These are phyloP conservation scores for Halichoeres trimaculatus DNA, from an alignment of 2,113 vertebrate species.

Conservation along the genomic window DNA sequence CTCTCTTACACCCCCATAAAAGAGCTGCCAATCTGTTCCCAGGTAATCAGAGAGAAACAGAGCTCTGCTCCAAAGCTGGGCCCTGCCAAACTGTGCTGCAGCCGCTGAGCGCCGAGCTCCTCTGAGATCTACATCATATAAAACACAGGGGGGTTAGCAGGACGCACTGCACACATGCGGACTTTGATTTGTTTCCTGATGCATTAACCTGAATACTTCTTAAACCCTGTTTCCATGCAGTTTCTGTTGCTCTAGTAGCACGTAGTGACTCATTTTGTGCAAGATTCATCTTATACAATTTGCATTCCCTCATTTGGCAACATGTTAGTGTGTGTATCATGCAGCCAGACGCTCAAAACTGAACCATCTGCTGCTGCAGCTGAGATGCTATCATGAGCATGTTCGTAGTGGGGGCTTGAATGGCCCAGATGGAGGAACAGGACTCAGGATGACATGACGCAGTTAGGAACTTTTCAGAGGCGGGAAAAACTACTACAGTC, in stretches of 20 bases:
- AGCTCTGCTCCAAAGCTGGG: conserved; percentile 63
- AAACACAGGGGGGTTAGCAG: conserved; percentile 40
- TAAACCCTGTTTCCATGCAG: conserved; percentile 45
- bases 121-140: conserved; percentile 54
- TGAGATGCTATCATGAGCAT: conserved; percentile 60
- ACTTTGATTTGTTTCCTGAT: conserved; percentile 56
- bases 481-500: background rate
- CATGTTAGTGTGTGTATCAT: conserved; percentile 30
- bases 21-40: conserved; percentile 77
- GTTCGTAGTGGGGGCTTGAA: conserved; percentile 51
- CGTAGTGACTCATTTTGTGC: conserved; percentile 41
- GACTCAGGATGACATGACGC: conserved; percentile 36
- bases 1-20: conserved; percentile 72
- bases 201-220: conserved; percentile 49
- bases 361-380: conserved; percentile 77
- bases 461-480: conserved; percentile 8
- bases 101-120: conserved; percentile 31
- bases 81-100: conserved; percentile 41
- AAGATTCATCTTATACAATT: conserved; percentile 71
- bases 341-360: conserved; percentile 59
- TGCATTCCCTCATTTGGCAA: conserved; percentile 60
- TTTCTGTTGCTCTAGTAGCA: conserved; percentile 38
- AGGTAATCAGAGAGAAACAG: conserved; percentile 79
- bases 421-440: conserved; percentile 67
- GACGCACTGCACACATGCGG: conserved; percentile 10